Evolutionary conservation across 2,113 vertebrate species (phyloP), one percentile per base, ranked within the genome.

Genomic region (Protobothrops flavoviridis): DNA sequence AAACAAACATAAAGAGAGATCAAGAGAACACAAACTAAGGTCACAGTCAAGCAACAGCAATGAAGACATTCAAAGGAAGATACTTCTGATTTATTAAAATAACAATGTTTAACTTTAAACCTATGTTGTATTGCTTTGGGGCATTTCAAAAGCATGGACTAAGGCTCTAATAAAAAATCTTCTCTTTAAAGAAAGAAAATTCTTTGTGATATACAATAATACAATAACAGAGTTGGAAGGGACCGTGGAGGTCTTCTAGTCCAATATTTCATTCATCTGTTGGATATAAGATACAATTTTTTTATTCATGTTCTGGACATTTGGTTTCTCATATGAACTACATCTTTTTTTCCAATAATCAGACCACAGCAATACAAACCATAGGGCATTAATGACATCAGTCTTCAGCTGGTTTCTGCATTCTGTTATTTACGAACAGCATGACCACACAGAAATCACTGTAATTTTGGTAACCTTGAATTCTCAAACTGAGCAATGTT

Each of bases 1-100:
- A 48, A 48, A 48, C 45, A 97, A 88, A 95, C 10, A 88, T 89
- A 95, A 64, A 95, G 87, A 96, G 95, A 93, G 85, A 95, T 91
- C 89, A 0, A 56, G 24, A 90, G 81, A 55, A 26, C 92, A 94
- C 45, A 94, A 57, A 91, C 92, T 43, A n/a, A 39, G n/a, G 20
- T 57, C 33, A 39, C 5, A 4, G 43, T 9, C 55, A 57, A 89
- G 33, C 17, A 20, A 81, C 17, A 81, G 33, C 33, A 43, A 74
- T 4, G 92, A 74, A 6, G 88, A 85, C 0, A 0, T 93, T 90
- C 61, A 92, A 0, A 89, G 23, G 43, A 23, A 11, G 69, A 88
- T 90, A 17, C 74, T 90, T 94, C 1, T 50, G 61, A 94, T 96
- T 5, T 21, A 81, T 3, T 21, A 81, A 81, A 81, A 81, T 81